A percentile compares a stretch with the other conserved stretches of the same genome.
Conservation (phyloP, 2,797 vertebrate genomes). For the Sandelia bainsii region DNA sequence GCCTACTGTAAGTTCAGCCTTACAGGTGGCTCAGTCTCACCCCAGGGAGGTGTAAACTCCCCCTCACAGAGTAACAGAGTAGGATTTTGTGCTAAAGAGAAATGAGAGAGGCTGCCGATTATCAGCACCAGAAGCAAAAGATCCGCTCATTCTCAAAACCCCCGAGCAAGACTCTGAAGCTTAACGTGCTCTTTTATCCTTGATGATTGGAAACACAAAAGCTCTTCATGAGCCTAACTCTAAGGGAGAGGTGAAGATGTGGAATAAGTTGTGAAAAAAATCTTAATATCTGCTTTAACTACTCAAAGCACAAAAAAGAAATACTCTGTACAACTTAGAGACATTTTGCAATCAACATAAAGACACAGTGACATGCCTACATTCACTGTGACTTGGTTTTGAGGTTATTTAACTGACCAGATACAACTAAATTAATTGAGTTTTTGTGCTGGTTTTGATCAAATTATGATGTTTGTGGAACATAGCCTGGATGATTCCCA, state of each 20-base stretch:
- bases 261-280: slow-evolving; percentile 21
- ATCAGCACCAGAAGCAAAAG: slow-evolving; percentile 75
- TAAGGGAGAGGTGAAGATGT: slow-evolving; percentile 32
- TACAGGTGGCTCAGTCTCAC: slow-evolving; percentile 73
- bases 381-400: too few relatives aligned
- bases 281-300: slow-evolving; percentile 34
- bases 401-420: too few relatives aligned
- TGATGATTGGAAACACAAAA: slow-evolving; percentile 75
- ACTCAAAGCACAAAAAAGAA: slow-evolving; percentile 28
- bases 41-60: slow-evolving; percentile 59
- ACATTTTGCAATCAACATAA: too few relatives aligned
- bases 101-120: slow-evolving; percentile 78
- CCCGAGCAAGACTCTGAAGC: slow-evolving; percentile 64
- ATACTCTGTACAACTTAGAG: not conserved
- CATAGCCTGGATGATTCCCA: not conserved
- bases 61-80: slow-evolving; percentile 70
- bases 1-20: slow-evolving; percentile 30
- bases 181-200: slow-evolving; percentile 66
- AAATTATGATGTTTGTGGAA: not conserved
- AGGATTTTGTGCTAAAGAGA: slow-evolving; percentile 74
- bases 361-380: too few relatives aligned
- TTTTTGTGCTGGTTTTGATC: not conserved
- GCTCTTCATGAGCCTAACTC: slow-evolving; percentile 57
- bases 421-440: not conserved
- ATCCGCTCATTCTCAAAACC: slow-evolving; percentile 70